phyloP scores from a whole-genome alignment of 2,113 vertebrate species.

The Serinus canaria region DNA sequence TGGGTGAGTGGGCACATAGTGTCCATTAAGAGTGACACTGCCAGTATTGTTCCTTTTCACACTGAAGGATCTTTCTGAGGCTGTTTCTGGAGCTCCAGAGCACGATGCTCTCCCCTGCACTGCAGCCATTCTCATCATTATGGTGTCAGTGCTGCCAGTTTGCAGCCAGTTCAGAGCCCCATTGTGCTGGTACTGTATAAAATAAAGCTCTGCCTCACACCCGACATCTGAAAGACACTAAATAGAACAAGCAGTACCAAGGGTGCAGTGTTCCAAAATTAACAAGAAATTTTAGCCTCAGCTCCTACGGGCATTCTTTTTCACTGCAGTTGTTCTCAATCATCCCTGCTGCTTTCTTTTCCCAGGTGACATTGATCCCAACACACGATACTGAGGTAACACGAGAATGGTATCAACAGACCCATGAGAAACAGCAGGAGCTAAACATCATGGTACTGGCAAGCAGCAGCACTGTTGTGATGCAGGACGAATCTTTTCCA shows the following conservation, averaged over 20 bases:
- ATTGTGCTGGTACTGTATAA: background rate
- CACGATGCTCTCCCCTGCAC: background rate
- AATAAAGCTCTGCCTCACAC: constrained; percentile 1
- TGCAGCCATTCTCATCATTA: background rate
- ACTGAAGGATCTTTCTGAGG: background rate
- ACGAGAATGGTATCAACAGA: constrained; percentile 98
- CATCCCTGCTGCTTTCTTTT: constrained; percentile 27
- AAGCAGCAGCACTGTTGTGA: constrained; percentile 98
- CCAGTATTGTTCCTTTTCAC: background rate
- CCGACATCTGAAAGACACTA: constrained; percentile 45
- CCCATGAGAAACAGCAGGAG: constrained; percentile 95
- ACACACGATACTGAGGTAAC: constrained; percentile 98
- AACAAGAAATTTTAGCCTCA: constrained; percentile 34
- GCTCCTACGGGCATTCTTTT: constrained; percentile 22
- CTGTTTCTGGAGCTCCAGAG: background rate
- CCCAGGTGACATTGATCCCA: constrained; percentile 95
- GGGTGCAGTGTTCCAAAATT: constrained; percentile 45
- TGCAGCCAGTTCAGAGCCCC: background rate
- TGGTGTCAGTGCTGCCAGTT: background rate
- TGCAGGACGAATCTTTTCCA: constrained; percentile 98
- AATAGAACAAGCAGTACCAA: constrained; percentile 48
- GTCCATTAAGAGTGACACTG: background rate
- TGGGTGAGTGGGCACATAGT: background rate
- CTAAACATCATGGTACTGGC: constrained; percentile 97
- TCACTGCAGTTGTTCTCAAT: constrained; percentile 13